Percentiles rank a stretch among this genome's conserved stretches.
Evolutionary conservation across 2,797 vertebrate species (phyloP).

Genomic region (Sarcophilus harrisii): DNA sequence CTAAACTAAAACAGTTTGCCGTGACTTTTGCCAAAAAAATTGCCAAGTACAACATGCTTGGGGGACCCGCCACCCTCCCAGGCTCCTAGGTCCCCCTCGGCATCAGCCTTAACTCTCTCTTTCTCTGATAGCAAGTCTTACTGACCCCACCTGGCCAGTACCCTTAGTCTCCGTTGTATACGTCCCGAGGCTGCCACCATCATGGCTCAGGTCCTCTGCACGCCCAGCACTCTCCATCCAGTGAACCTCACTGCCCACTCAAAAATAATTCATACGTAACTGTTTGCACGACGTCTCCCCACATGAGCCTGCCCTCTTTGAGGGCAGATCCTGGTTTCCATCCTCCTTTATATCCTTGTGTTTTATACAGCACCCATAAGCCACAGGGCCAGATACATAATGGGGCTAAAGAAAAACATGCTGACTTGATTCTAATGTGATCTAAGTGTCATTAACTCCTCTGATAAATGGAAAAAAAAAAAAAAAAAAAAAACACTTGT

Average conservation of each 20-base stretch:
- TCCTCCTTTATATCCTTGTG: not conserved
- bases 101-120: no score
- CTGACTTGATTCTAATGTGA: not conserved
- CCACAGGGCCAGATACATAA: not conserved
- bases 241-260: not conserved
- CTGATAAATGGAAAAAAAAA: not conserved
- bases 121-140: not conserved
- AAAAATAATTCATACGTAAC: not conserved
- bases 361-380: not conserved
- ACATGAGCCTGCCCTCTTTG: not conserved
- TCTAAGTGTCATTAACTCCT: not conserved
- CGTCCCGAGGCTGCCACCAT: not conserved
- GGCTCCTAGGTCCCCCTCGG: not conserved
- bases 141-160: not conserved
- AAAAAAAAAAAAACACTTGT: no score
- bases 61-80: not conserved
- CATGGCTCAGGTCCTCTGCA: no score
- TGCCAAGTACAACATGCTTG: not conserved
- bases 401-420: not conserved
- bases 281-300: not conserved
- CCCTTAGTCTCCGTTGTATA: not conserved
- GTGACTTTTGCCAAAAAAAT: not conserved
- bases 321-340: not conserved
- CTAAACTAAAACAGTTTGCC: not conserved
- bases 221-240: not conserved